These are phyloP conservation scores for Alexandromys fortis DNA, from an alignment of 2,113 vertebrate species.

Conservation along the genomic window DNA sequence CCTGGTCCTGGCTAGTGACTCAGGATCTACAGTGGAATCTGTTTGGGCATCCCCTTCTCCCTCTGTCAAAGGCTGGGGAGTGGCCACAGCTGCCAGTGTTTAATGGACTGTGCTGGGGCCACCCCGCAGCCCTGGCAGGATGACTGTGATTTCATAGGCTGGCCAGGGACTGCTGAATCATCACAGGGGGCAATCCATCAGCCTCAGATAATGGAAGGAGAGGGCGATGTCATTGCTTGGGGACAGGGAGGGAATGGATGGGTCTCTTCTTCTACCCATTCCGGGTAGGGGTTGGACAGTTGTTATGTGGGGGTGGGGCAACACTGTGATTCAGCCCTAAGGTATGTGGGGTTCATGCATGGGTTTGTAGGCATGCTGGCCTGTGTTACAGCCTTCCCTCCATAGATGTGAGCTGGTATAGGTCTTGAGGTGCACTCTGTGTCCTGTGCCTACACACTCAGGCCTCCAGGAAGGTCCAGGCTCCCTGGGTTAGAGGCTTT, in stretches of 20 bases:
- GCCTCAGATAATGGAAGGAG: accelerated
- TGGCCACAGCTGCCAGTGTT: accelerated
- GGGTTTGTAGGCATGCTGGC: accelerated
- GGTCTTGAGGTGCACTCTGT: neutral
- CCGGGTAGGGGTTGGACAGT: neutral
- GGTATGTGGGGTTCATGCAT: accelerated
- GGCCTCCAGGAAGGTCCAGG: accelerated
- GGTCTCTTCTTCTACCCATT: neutral
- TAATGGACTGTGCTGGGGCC: neutral
- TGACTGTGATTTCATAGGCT: accelerated
- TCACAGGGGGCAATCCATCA: accelerated
- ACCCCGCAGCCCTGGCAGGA: neutral
- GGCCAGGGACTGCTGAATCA: neutral
- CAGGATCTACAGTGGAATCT: accelerated
- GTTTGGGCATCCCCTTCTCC: accelerated
- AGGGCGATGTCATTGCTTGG: neutral
- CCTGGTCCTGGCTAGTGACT: neutral
- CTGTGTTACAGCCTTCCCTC: neutral
- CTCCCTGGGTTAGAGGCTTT: neutral
- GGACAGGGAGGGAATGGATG: neutral
- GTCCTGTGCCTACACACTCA: neutral
- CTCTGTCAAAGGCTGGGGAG: accelerated
- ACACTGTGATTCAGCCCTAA: accelerated
- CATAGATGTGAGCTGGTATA: too few relatives aligned
- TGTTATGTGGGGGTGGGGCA: accelerated